Conservation (phyloP, 2,888 invertebrate genomes). For the Tricholauxania praeusta region DNA sequence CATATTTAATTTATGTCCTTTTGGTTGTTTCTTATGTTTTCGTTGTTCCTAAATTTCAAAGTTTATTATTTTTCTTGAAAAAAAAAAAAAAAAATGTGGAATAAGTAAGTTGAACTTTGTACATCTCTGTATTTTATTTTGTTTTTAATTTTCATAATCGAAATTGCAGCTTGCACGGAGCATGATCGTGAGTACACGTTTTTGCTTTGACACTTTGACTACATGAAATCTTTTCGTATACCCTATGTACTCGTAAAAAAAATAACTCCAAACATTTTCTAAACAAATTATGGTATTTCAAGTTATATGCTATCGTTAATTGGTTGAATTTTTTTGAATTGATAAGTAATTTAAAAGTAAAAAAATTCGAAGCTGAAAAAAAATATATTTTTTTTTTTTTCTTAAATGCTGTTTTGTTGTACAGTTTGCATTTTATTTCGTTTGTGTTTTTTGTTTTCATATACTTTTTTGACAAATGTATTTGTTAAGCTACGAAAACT, state of each 20-base stretch:
- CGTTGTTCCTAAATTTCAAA: background rate
- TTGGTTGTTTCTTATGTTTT: conserved; percentile 44
- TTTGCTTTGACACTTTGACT: conserved; percentile 47
- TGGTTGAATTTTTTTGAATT: no score
- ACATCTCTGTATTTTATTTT: conserved; percentile 53
- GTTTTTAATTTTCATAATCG: conserved; percentile 34
- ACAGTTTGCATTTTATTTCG: no score
- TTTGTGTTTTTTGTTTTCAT: no score
- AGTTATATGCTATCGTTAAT: no score
- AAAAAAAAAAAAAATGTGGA: conserved; percentile 16
- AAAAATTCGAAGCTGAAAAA: no score
- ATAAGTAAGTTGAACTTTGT: conserved; percentile 21
- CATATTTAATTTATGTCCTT: conserved; percentile 36
- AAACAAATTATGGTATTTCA: no score
- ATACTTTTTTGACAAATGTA: no score
- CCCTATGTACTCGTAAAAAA: background rate
- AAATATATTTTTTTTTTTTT: no score
- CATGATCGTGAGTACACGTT: conserved; percentile 86
- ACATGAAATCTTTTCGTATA: conserved; percentile 19
- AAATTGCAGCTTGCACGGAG: conserved; percentile 85
- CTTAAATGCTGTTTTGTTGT: no score
- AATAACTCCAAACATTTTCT: no score
- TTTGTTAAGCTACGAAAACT: no score
- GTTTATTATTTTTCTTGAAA: conserved; percentile 38
- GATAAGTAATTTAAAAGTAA: no score